phyloP scores from a whole-genome alignment of 2,888 invertebrate species.

The Pollenia labialis region DNA sequence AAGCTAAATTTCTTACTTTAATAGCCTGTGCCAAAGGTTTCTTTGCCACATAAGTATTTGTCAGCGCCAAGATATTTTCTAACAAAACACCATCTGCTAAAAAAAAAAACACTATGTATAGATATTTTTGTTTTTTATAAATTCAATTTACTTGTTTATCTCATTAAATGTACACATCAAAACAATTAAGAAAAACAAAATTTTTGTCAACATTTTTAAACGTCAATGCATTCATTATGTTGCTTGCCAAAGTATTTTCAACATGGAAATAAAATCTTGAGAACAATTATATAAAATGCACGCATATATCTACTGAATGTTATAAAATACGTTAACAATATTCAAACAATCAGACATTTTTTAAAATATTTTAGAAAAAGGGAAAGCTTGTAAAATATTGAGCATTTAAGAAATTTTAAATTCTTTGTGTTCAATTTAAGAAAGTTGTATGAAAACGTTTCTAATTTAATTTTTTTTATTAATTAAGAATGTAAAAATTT shows the following conservation, averaged over 20 bases:
- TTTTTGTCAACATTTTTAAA: slow-evolving; percentile 36
- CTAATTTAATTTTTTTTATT: no score
- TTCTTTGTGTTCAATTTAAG: no score
- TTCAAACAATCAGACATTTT: not conserved
- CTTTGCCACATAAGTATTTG: slow-evolving; percentile 1
- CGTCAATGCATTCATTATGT: slow-evolving; percentile 55
- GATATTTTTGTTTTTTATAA: not conserved
- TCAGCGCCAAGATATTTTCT: slow-evolving; percentile 6
- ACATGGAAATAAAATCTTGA: slow-evolving; percentile 55
- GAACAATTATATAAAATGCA: not conserved
- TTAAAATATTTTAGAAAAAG: no score
- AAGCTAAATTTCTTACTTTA: not conserved
- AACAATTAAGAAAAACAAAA: slow-evolving; percentile 21
- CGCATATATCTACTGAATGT: not conserved
- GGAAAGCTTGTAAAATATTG: no score
- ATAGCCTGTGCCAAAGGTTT: not conserved
- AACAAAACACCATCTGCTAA: slow-evolving; percentile 5
- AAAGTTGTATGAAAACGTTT: no score
- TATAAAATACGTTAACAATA: slow-evolving; percentile 1
- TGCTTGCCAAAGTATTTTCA: slow-evolving; percentile 55
- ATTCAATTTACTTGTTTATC: slow-evolving; percentile 14
- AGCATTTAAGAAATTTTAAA: no score
- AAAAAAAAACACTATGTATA: not conserved
- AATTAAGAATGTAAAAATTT: no score
- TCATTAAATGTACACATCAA: not conserved